phyloP scores from a whole-genome alignment of 2,113 vertebrate genomes.

The Calidris pugnax region DNA sequence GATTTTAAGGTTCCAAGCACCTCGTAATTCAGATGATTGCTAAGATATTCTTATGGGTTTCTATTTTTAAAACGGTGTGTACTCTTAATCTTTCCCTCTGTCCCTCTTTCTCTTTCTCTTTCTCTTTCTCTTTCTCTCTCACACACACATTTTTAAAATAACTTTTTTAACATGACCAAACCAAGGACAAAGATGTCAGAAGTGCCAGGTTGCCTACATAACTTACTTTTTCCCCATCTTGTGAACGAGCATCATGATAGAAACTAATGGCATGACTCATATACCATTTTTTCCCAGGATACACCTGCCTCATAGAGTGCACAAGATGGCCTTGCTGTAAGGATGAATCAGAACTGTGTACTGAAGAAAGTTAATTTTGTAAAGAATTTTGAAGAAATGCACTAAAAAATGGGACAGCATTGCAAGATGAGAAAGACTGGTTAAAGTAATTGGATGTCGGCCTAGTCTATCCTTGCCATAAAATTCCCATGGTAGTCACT shows the following conservation, averaged over 20 bases:
- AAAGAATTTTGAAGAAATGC: not conserved
- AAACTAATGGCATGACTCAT: not conserved
- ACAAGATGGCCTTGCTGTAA: not conserved
- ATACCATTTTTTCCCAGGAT: not conserved
- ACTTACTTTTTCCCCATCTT: not conserved
- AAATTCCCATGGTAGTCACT: not conserved
- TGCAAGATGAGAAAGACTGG: not conserved
- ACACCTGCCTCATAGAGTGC: not conserved
- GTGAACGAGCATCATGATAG: not conserved
- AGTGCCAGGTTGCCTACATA: not conserved
- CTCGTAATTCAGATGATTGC: not conserved
- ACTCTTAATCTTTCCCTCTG: not conserved
- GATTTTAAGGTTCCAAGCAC: not conserved
- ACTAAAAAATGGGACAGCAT: not conserved
- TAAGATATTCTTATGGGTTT: not conserved
- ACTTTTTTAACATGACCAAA: not conserved
- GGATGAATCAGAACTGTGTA: not conserved
- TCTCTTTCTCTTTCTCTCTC: not conserved
- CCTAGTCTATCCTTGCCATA: not conserved
- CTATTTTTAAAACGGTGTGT: not conserved
- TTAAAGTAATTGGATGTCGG: not conserved
- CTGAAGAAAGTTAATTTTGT: not conserved
- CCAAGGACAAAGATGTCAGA: not conserved
- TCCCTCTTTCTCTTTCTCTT: not conserved
- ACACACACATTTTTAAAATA: not conserved